A percentile compares a stretch with the other conserved stretches of the same genome.
Conservation (phyloP, 2,113 vertebrate species). For the Gallinago media region DNA sequence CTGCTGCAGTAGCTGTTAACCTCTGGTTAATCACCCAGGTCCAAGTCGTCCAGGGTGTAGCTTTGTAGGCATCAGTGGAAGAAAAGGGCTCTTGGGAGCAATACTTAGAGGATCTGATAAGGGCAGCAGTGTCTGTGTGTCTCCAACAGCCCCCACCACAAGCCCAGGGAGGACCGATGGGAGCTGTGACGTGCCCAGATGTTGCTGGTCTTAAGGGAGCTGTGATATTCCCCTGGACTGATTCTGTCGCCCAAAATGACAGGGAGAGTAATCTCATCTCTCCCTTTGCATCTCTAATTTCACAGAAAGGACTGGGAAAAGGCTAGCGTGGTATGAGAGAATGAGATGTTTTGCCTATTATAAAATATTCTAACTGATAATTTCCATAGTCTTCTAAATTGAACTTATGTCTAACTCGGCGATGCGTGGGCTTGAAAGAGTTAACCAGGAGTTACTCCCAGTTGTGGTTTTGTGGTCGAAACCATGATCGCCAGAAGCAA, state of each 20-base stretch:
- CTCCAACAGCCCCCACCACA: neutral
- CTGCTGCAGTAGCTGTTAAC: neutral
- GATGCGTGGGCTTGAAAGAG: conserved; percentile 74
- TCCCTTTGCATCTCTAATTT: neutral
- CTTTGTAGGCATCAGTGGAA: neutral
- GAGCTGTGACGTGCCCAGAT: neutral
- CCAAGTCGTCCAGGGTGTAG: neutral
- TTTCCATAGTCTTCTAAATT: conserved; percentile 13
- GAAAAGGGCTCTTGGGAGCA: neutral
- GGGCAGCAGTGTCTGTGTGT: neutral
- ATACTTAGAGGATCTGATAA: neutral
- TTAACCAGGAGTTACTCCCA: conserved; percentile 81
- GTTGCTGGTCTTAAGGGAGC: neutral
- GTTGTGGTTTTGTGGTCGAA: conserved; percentile 88
- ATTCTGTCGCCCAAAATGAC: neutral
- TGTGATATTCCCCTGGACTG: accelerated
- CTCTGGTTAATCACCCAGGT: neutral
- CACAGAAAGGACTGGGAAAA: neutral
- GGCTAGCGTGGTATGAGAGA: neutral
- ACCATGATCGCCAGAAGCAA: conserved; percentile 87
- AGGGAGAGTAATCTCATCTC: neutral
- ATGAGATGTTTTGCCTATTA: conserved; percentile 13
- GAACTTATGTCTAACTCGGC: neutral
- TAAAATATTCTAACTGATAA: conserved; percentile 24
- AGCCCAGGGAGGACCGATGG: neutral